A percentile compares a stretch with the other conserved stretches of the same genome.
phyloP scores from a whole-genome alignment of 37 sponge, comb jelly and placozoan genomes.

The Tethya wilhelma region DNA sequence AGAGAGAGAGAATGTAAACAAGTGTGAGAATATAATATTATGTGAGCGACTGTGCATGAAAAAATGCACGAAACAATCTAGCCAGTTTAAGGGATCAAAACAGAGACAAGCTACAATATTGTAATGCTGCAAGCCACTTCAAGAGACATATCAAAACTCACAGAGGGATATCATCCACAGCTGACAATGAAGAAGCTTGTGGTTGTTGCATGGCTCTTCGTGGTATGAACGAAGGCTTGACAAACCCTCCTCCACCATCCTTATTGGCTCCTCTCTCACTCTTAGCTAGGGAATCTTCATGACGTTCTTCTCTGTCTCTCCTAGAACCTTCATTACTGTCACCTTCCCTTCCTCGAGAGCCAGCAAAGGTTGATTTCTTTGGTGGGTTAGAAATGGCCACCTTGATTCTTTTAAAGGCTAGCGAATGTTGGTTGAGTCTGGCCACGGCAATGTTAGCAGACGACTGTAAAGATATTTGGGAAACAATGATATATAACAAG shows the following conservation, averaged over 20 bases:
- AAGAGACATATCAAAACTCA: not conserved
- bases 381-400: slow-evolving; percentile 87
- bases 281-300: not conserved
- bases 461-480: slow-evolving; percentile 55
- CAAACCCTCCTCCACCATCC: slow-evolving; percentile 15
- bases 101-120: too few species aligned
- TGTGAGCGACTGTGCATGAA: too few species aligned
- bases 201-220: not conserved
- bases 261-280: not conserved
- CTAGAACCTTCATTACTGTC: not conserved
- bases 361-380: not conserved
- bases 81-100: too few species aligned
- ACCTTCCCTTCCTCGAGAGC: not conserved
- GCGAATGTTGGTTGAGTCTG: slow-evolving; percentile 34
- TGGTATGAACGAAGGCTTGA: slow-evolving; percentile 23
- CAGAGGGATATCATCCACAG: not conserved
- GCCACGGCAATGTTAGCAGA: slow-evolving; percentile 65
- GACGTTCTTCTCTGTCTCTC: not conserved
- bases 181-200: not conserved
- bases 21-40: too few species aligned
- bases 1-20: not conserved
- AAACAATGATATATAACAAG: not conserved
- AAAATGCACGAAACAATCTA: too few species aligned
- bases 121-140: not conserved
- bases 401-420: slow-evolving; percentile 43